A percentile compares a stretch with the other conserved stretches of the same genome.
Conservation (phyloP, 2,797 vertebrate genomes). For the Dendrocincla fuliginosa region DNA sequence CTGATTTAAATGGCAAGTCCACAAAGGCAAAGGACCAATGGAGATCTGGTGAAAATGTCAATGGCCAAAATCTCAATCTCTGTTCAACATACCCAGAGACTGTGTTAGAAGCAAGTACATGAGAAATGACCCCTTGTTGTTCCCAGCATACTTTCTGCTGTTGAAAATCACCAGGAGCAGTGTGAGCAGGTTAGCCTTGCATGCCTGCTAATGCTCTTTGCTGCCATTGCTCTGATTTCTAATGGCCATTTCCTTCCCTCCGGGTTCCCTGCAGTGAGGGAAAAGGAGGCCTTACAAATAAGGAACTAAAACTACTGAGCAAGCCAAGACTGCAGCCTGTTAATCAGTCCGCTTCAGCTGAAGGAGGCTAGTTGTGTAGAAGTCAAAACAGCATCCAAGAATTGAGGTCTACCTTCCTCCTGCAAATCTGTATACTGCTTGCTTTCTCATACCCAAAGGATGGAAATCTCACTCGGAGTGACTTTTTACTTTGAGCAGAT, state of each 20-base stretch:
- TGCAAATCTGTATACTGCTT: constrained; percentile 48
- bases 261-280: constrained; percentile 10
- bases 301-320: constrained; percentile 42
- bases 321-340: neutral
- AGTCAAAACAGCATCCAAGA: constrained; percentile 40
- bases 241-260: neutral
- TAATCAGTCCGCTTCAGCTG: neutral
- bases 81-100: neutral
- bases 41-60: neutral
- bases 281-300: constrained; percentile 31
- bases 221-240: neutral
- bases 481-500: constrained; percentile 40
- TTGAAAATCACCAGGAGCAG: neutral
- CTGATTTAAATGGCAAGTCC: neutral
- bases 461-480: constrained; percentile 32
- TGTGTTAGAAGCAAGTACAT: neutral
- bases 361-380: neutral
- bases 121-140: neutral
- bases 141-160: neutral
- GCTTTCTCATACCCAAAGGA: constrained; percentile 3
- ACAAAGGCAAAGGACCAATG: neutral
- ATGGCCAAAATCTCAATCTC: neutral
- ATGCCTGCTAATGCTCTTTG: neutral
- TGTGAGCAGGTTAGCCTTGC: neutral
- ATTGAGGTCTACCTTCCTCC: constrained; percentile 38